Base-by-base conservation (phyloP, 2,113 vertebrate species). In the Pao palembangensis region DNA sequence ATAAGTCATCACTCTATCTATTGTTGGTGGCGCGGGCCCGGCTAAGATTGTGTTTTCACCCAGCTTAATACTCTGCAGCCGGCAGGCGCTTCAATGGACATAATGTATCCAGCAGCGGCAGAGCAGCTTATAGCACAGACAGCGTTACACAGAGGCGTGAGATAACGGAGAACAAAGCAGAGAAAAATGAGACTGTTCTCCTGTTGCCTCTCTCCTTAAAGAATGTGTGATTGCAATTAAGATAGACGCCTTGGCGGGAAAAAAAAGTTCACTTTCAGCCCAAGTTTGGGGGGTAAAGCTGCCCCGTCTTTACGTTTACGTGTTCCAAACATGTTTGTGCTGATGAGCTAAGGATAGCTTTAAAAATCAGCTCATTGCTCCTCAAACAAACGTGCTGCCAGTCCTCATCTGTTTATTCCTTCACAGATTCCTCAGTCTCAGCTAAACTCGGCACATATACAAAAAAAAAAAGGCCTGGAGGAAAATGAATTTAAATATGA, bases 1-100 rank as follows among this genome's bases (percentile, higher is more conserved):
- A 90, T 89, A 88, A 88, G 85, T 87, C 84, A 83, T 86, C 84
- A 87, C 78, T 75, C 84, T 86, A 86, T 88, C 84, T 88, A 80
- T 87, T 86, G 88, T 89, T 85, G 78, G 79, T 76, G 19, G 75
- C 76, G 55, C 69, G 55, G 69, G 68, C 69, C 69, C 76, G 66
- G 79, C 69, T 61, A 52, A 78, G 75, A 88, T 85, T 84, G 78
- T 69, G 65, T 71, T 73, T 67, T 68, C 75, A 61, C 71, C 73
- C 68, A 60, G 23, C 67, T 75, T 79, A 77, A 78, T 77, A 64
- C 79, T 76, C 74, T 74, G 74, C 81, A 77, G 87, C 79, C 74
- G 76, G 78, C 75, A 76, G 78, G 63, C 75, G 66, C 84, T 71
- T 82, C 63, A 85, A 74, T 79, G 70, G 79, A 59, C 69, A 71